These are phyloP conservation scores for Sylvia atricapilla DNA, from an alignment of 2,113 vertebrate species.

Conservation along the genomic window DNA sequence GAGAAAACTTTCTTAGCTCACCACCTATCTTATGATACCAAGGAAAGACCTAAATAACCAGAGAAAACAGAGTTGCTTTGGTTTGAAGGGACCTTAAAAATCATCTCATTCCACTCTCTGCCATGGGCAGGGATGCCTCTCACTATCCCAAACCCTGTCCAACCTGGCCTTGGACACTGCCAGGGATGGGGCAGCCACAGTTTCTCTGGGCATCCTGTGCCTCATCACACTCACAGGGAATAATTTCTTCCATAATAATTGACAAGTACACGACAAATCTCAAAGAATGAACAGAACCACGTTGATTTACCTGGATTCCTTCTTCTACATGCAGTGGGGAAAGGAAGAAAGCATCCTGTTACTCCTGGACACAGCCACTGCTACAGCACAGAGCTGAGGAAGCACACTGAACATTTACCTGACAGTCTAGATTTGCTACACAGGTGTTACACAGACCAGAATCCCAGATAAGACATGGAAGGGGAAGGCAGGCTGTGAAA, in stretches of 20 bases:
- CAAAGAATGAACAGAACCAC: background rate
- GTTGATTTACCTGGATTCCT: background rate
- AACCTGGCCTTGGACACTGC: background rate
- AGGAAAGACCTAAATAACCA: background rate
- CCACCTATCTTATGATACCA: background rate
- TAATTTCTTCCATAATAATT: background rate
- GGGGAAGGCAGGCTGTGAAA: background rate
- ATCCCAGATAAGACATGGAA: background rate
- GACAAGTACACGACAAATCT: background rate
- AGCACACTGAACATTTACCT: background rate
- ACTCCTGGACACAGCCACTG: background rate
- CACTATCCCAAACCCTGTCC: rapidly evolving
- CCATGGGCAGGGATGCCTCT: background rate
- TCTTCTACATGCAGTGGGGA: background rate
- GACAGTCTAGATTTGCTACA: background rate
- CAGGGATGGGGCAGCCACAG: background rate
- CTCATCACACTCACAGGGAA: background rate
- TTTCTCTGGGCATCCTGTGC: background rate
- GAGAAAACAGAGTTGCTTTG: background rate
- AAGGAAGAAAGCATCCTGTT: background rate
- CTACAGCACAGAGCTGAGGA: background rate
- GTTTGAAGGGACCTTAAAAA: background rate
- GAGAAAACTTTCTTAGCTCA: background rate
- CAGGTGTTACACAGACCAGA: background rate
- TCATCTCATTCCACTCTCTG: background rate